Percentiles rank a stretch among this genome's conserved stretches.
Conservation (phyloP, 2,888 invertebrate genomes). For the Seira musarum region DNA sequence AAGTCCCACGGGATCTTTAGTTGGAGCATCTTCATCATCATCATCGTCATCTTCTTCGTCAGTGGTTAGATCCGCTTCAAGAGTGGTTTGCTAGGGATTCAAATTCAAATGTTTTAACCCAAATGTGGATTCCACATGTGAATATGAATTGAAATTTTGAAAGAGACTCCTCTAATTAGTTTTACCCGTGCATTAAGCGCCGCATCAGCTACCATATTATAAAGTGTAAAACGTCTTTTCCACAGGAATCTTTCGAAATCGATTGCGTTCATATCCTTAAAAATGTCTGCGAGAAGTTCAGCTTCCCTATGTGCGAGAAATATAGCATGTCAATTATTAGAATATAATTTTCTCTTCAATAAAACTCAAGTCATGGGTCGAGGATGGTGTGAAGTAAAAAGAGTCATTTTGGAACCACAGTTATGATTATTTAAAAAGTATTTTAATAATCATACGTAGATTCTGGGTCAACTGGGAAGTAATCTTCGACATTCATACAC, state of each 20-base stretch:
- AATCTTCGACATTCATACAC: constrained; percentile 62
- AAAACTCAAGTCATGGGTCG: too few species aligned
- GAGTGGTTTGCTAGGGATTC: not conserved
- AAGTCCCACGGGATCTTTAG: not conserved
- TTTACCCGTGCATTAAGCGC: constrained; percentile 42
- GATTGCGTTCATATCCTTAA: constrained; percentile 62
- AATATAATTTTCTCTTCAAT: too few species aligned
- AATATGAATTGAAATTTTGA: too few species aligned
- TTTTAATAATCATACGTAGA: constrained; percentile 42
- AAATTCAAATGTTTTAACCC: too few species aligned
- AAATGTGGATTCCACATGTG: too few species aligned
- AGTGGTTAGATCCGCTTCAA: too few species aligned
- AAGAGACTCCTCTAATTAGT: not conserved
- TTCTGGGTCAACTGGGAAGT: constrained; percentile 58
- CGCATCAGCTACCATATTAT: constrained; percentile 40
- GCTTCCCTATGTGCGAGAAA: too few species aligned
- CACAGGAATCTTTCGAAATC: constrained; percentile 66
- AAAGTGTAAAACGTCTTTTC: constrained; percentile 56
- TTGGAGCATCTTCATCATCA: not conserved
- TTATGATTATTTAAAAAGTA: constrained; percentile 14
- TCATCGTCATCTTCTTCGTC: not conserved
- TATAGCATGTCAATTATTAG: too few species aligned
- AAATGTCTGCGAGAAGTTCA: constrained; percentile 58
- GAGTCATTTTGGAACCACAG: not conserved
- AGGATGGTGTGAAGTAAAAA: not conserved